Base-by-base conservation (phyloP, 2,797 vertebrate species). In the Characodon lateralis region DNA sequence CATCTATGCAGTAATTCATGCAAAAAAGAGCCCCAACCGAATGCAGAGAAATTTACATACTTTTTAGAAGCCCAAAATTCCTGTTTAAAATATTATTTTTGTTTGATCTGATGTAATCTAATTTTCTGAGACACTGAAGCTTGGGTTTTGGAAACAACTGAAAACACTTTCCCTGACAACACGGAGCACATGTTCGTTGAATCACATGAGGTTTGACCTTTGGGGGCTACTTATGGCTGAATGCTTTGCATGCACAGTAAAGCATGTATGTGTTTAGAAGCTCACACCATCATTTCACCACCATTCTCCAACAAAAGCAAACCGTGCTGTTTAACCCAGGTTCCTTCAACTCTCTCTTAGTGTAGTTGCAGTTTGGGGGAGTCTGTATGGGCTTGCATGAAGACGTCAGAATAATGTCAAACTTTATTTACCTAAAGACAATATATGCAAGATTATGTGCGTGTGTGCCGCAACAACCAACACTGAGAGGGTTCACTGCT, bases 261-360 rank as follows among this genome's bases (percentile, higher is more conserved):
- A 87, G 84, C 79, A 56, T 82, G 76, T 73, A 69, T 82, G 56
- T 66, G 51, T 53, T 71, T 35, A 73, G 48, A 69, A 70, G 68
- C 76, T 74, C 76, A 82, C 59, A 72, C 72, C 51, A 58, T 50
- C 46, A 72, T 20, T 61, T 77, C 71, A 76, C 72, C 66, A 79
- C 79, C 71, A 77, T 82, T 74, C 72, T 79, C 80, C 81, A 86
- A 89, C 72, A 78, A 81, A 89, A 88, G 69, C 81, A 89, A 89
- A 84, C 58, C 76, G n/a, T 22, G 73, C 63, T 72, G 82, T 82
- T 81, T 58, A 84, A 77, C 74, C 77, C 41, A 58, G 71, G 35
- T 73, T 58, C 39, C 73, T 59, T 53, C 24, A 73, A 46, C 73
- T 80, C 35, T 59, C 70, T 70, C 10, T 26, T 55, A 61, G 61